Percentiles rank a stretch among this genome's conserved stretches.
phyloP scores from a whole-genome alignment of 2,113 vertebrate genomes.

The Pteropus alecto region DNA sequence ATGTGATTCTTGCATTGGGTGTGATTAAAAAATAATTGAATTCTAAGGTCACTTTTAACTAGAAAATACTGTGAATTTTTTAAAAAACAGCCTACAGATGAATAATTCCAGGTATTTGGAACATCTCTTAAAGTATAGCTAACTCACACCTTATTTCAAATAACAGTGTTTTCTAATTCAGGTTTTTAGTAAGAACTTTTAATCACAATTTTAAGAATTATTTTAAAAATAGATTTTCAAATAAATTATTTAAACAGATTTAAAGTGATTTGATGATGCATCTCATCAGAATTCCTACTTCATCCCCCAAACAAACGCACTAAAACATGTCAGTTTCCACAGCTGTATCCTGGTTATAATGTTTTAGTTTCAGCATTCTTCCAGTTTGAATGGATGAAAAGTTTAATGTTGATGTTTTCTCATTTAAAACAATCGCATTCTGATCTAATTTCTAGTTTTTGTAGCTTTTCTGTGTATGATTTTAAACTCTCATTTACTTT shows the following conservation, averaged over 20 bases:
- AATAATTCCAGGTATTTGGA: not conserved
- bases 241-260: not conserved
- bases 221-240: constrained; percentile 34
- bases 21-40: not conserved
- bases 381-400: not conserved
- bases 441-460: not conserved
- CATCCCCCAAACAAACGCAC: not conserved
- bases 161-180: not conserved
- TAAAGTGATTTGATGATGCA: not conserved
- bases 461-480: not conserved
- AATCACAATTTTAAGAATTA: constrained; percentile 22
- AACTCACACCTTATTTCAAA: not conserved
- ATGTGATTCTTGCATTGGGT: not conserved
- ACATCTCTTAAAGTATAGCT: not conserved
- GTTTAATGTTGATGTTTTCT: not conserved
- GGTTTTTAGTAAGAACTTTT: not conserved
- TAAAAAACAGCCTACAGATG: not conserved
- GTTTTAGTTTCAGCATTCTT: not conserved
- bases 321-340: not conserved
- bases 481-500: not conserved
- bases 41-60: constrained; percentile 3
- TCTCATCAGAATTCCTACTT: not conserved
- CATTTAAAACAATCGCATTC: not conserved
- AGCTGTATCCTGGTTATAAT: not conserved
- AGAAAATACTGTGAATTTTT: not conserved